Evolutionary conservation across 2,797 vertebrate species (phyloP).

Genomic region (Enteromius treurensis): DNA sequence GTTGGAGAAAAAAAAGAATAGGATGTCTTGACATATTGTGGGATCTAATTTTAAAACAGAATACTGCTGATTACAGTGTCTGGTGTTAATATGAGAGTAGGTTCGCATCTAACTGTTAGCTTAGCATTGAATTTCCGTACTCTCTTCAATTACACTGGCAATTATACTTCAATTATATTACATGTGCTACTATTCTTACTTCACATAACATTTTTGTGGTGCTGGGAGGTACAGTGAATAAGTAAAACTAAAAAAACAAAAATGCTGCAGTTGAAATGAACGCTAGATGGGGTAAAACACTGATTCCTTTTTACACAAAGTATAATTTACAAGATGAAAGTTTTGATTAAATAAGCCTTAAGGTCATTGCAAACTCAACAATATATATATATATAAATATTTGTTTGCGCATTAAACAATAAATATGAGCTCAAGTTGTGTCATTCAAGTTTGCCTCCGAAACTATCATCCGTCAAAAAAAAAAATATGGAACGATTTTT

Average conservation of each 20-base stretch:
- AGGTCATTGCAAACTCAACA: too few relatives aligned
- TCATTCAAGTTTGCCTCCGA: too few relatives aligned
- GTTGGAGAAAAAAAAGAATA: neutral
- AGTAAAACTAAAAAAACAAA: neutral
- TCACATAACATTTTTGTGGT: neutral
- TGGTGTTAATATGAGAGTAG: neutral
- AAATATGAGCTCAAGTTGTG: too few relatives aligned
- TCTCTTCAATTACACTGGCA: neutral
- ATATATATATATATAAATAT: too few relatives aligned
- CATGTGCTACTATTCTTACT: neutral
- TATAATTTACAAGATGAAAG: neutral
- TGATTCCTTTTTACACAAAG: neutral
- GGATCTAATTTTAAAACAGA: slow-evolving; percentile 18
- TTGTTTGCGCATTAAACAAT: too few relatives aligned
- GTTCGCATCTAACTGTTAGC: neutral
- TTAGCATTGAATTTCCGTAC: neutral
- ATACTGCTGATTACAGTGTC: slow-evolving; percentile 1
- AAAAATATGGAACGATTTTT: too few relatives aligned
- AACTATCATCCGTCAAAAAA: too few relatives aligned
- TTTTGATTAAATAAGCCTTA: neutral
- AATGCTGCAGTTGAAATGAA: neutral
- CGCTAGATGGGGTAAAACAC: neutral
- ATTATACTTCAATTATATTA: neutral
- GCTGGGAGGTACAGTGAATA: neutral
- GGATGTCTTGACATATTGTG: slow-evolving; percentile 6